Base-by-base conservation (phyloP, 2,888 invertebrate genomes). In the Xestia rhomboidea region DNA sequence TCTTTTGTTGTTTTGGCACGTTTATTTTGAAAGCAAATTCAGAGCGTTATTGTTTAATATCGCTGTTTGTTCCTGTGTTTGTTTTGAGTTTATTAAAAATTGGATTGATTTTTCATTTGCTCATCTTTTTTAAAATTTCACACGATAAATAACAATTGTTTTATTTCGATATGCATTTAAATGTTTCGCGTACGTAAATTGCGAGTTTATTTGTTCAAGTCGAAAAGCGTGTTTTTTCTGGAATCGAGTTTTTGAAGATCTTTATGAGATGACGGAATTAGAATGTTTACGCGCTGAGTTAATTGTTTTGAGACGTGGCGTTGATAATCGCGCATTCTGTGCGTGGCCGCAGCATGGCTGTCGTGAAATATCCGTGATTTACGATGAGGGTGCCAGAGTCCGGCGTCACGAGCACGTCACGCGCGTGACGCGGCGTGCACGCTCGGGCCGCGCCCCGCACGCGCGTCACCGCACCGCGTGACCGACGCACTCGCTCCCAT, bases 21-120 rank as follows among this genome's bases (percentile, higher is more conserved):
- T 90, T 89, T 91, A 90, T 91, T 91, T 89, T 90, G 87, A 89
- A 90, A 90, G 85, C 82, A 86, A 90, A 89, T 90, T 91, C 87
- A 76, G 82, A 87, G 83, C 87, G 91, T 90, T 90, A 90, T 92
- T 92, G 90, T 93, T 93, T 91, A 87, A 91, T 92, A 91, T 90
- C 87, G 76, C 73, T 90, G 84, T 92, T 90, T 90, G 88, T 89
- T 85, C 89, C 85, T 84, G 82, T 91, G 89, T 93, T 92, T 91
- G 88, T 87, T 78, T 89, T 90, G 84, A 88, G 88, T 90, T 89
- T 92, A 90, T 90, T 89, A 89, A 91, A 91, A 88, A 88, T 84
- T 83, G 89, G 85, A 89, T 90, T 81, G 84, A 82, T 86, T 87
- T 88, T 89, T 87, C 77, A 84, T 88, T 81, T 80, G 51, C 66